Conservation (phyloP, 2,888 invertebrate species). For the Belgica antarctica region DNA sequence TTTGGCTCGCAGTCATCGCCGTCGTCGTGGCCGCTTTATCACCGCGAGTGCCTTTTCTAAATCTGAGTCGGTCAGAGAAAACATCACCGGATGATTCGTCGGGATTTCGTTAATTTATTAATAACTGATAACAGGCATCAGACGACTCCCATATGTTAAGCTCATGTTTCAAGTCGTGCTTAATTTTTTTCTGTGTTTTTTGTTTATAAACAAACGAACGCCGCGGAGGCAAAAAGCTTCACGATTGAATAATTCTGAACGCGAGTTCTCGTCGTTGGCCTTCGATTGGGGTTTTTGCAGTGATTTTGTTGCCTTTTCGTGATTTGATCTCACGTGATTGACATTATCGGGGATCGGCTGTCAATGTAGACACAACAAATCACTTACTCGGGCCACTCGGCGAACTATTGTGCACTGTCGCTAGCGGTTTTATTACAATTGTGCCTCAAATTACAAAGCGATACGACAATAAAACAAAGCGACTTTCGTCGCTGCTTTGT, state of each 20-base stretch:
- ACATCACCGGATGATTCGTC: conserved; percentile 1
- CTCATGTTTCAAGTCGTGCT: background rate
- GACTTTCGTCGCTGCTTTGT: too few relatives aligned
- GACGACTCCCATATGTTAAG: too few relatives aligned
- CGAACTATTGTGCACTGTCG: conserved; percentile 1
- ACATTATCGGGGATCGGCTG: background rate
- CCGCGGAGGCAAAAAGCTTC: background rate
- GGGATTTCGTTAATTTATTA: background rate
- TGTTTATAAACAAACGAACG: background rate
- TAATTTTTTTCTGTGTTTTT: background rate
- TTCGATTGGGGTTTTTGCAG: background rate
- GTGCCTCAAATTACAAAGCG: background rate
- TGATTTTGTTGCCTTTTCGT: background rate
- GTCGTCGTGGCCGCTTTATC: too few relatives aligned
- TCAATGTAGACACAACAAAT: conserved; percentile 12
- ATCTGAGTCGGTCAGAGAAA: background rate
- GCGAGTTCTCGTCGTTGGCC: background rate
- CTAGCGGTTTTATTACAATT: background rate
- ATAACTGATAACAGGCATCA: background rate
- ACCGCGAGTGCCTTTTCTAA: too few relatives aligned
- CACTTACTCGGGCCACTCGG: background rate
- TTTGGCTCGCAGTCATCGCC: too few relatives aligned
- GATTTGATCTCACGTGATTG: conserved; percentile 15
- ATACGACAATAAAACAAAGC: too few relatives aligned
- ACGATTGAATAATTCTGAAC: background rate